Conservation (phyloP, 2,797 vertebrate species). For the Masticophis lateralis region DNA sequence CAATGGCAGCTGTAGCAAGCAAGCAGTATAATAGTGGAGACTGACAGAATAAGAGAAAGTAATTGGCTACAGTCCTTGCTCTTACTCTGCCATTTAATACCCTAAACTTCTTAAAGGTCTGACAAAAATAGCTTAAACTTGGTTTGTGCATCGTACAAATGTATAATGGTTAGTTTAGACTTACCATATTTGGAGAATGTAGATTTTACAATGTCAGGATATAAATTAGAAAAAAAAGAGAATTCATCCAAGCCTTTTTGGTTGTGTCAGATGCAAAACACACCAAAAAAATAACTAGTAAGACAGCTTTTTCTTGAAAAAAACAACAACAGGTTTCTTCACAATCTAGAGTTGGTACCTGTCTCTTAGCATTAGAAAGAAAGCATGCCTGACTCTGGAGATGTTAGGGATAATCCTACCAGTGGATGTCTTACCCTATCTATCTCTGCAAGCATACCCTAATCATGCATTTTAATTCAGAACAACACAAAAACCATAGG, state of each 20-base stretch:
- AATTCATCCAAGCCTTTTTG: background rate
- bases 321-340: background rate
- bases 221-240: background rate
- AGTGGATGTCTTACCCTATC: background rate
- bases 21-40: too few relatives aligned
- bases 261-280: background rate
- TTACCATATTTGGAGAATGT: background rate
- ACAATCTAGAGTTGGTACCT: background rate
- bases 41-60: background rate
- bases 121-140: background rate
- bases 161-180: background rate
- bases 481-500: background rate
- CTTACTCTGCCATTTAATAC: background rate
- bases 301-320: background rate
- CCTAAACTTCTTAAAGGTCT: background rate
- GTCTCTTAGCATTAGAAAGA: background rate
- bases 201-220: background rate
- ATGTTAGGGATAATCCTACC: background rate
- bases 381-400: background rate
- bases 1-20: too few relatives aligned
- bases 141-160: background rate
- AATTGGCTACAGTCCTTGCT: background rate
- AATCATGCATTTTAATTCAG: background rate
- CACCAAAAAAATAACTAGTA: background rate
- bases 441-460: background rate